These are phyloP conservation scores for Nothocercus julius DNA, from an alignment of 2,113 vertebrate species.

Conservation along the genomic window DNA sequence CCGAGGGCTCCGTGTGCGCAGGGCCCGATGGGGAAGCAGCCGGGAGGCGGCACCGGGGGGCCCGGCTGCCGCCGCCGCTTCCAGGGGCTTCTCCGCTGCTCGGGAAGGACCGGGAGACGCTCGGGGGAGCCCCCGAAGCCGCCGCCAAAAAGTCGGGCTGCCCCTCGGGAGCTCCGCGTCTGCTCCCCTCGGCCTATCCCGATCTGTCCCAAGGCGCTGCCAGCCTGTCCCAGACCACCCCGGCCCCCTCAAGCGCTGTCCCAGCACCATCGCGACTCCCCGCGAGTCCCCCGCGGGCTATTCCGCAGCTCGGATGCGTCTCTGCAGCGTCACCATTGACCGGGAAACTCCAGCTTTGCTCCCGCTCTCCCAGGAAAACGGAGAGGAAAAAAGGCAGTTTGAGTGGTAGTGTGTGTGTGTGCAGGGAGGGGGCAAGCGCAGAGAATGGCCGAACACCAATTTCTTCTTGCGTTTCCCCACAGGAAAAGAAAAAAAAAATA, in stretches of 20 bases:
- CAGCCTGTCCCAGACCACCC: neutral
- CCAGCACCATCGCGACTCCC: neutral
- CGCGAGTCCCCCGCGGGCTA: neutral
- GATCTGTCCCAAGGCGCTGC: neutral
- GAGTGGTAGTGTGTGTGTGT: no score
- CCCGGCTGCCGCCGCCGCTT: no score
- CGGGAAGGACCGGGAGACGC: no score
- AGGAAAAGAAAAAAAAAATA: no score
- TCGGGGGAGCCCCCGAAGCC: no score
- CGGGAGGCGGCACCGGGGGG: no score
- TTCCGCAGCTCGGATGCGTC: neutral
- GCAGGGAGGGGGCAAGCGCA: neutral
- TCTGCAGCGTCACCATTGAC: neutral
- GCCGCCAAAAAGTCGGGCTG: no score
- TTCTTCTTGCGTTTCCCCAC: neutral
- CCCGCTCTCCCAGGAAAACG: neutral
- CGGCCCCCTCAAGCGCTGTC: neutral
- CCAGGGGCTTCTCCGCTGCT: no score
- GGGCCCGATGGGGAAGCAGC: no score
- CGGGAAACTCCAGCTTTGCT: neutral
- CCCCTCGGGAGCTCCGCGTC: no score
- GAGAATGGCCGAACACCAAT: constrained; percentile 5
- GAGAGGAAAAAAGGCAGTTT: neutral
- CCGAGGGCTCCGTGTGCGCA: no score
- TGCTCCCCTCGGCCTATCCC: neutral